A percentile compares a stretch with the other conserved stretches of the same genome.
These are phyloP conservation scores for Acrossocheilus fasciatus DNA, from an alignment of 2,797 vertebrate genomes.

Conservation along the genomic window DNA sequence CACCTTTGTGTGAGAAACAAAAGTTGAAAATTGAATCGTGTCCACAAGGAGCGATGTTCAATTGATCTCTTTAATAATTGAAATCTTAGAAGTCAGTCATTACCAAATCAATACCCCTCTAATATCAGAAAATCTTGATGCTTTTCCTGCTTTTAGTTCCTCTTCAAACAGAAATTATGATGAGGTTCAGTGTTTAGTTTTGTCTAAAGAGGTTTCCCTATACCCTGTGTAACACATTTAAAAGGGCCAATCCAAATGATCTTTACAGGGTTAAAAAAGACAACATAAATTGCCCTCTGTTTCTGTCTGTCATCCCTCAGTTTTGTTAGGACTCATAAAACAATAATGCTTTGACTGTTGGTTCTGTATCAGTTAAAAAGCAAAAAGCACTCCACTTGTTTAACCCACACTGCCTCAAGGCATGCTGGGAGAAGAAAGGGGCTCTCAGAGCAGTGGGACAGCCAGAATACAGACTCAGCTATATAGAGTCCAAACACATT, in stretches of 20 bases:
- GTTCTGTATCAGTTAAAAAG: constrained; percentile 85
- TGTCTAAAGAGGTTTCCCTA: neutral
- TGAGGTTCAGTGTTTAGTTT: neutral
- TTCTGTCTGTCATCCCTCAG: constrained; percentile 63
- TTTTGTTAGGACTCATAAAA: constrained; percentile 63
- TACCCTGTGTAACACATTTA: neutral
- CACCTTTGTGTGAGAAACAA: neutral
- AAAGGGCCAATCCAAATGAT: neutral
- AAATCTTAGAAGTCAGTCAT: neutral
- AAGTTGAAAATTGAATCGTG: no score
- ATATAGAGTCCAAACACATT: constrained; percentile 36
- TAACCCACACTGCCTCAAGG: constrained; percentile 79
- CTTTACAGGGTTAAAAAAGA: neutral
- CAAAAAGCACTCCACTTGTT: constrained; percentile 81
- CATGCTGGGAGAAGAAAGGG: constrained; percentile 81
- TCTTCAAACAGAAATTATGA: neutral
- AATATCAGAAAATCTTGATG: neutral
- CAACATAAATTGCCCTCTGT: constrained; percentile 13
- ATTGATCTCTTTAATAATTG: neutral
- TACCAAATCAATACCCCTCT: neutral
- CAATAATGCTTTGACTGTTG: constrained; percentile 76
- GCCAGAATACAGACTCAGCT: constrained; percentile 59
- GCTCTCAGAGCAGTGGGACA: constrained; percentile 71
- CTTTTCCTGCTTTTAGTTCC: neutral
- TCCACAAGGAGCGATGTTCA: neutral